Conservation (phyloP, 2,113 vertebrate species). For the Bungarus multicinctus region DNA sequence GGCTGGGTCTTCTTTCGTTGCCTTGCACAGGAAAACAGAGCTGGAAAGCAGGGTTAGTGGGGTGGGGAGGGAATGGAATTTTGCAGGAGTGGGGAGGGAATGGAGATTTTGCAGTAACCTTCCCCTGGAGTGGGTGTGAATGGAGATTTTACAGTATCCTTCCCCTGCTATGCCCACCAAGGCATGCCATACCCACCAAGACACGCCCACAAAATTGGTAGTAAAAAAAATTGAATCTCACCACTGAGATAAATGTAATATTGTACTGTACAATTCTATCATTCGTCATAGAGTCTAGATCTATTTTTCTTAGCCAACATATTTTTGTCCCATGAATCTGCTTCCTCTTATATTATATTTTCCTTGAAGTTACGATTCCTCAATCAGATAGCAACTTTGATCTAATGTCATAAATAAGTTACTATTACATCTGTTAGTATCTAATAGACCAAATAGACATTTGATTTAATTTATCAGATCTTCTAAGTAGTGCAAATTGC, state of each 20-base stretch:
- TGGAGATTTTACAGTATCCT: no score
- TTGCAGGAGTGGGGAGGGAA: no score
- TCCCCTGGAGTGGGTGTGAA: no score
- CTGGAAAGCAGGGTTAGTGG: no score
- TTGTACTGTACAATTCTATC: not conserved
- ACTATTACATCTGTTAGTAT: not conserved
- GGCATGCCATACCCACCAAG: no score
- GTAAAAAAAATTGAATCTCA: no score
- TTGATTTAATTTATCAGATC: not conserved
- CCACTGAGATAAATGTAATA: not conserved
- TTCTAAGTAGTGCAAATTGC: not conserved
- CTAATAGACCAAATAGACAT: not conserved
- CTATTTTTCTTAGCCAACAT: not conserved
- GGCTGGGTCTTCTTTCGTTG: no score
- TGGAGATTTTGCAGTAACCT: no score
- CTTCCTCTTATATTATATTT: not conserved
- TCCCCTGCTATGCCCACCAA: no score
- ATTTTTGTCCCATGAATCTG: not conserved
- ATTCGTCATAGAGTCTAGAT: not conserved
- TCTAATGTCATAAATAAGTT: not conserved
- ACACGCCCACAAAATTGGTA: no score
- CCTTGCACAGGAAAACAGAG: no score
- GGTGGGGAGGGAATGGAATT: no score
- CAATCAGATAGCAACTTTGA: not conserved
- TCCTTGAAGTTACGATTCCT: not conserved